Evolutionary conservation across 2,888 invertebrate species (phyloP), one percentile per base, ranked within the genome.

Genomic region (Zonitis immaculata): DNA sequence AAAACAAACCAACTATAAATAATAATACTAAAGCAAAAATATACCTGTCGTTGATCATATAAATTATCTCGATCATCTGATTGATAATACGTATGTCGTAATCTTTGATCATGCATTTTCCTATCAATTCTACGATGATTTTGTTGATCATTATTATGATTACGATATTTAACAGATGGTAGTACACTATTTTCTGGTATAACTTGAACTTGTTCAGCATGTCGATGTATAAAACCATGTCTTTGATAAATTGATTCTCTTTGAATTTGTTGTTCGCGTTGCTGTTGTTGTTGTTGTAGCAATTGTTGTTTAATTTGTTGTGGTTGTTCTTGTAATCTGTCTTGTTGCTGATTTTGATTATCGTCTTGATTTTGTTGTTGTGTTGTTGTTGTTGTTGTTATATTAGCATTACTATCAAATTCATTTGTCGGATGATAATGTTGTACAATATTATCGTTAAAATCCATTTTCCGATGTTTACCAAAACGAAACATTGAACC

Each of bases 401-500:
- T 47, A 44, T 66, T 66, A 11, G 63, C 59, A 43, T 67, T 68
- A 1, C 66, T 51, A 55, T 74, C 74, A 56, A 75, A 74, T 52
- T 75, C 75, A 20, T 66, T 66, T 4, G 60, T 62, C 32, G 69
- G 69, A 53, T 74, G 73, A 49, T 74, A 74, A 48, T 72, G 71
- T 49, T 73, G 73, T 6, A 61, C 58, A n/a, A n/a, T n/a, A n/a
- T n/a, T n/a, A 60, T 61, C 68, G 49, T 57, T 62, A 45, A 73
- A 69, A 30, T 76, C 75, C 55, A 80, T 79, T 71, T 85, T 85
- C 47, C 85, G 76, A 68, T 85, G 84, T 67, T 84, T 83, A 2
- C 85, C 85, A 73, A 86, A 86, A 68, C 86, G 82, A 71, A 89
- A 87, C 86, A 89, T 87, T 8, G 85, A 86, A 8, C 88, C 87